Conservation (phyloP, 1,140 invertebrate species). For the Cotesia chilonis region DNA sequence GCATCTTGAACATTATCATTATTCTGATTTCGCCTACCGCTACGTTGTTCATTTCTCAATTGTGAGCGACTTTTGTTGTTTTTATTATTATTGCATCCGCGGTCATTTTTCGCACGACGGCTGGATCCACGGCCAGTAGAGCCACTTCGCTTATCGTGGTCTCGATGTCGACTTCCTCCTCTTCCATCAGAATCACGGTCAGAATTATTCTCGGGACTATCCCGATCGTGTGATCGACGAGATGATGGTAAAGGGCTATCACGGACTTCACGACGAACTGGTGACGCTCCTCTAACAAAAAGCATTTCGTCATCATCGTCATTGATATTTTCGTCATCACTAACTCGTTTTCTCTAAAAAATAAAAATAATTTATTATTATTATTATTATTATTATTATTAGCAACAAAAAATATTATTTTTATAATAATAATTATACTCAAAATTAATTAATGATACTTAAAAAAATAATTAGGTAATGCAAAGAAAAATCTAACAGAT, state of each 20-base stretch:
- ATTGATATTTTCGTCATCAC: conserved; percentile 67
- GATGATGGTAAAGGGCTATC: conserved; percentile 36
- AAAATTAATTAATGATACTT: conserved; percentile 11
- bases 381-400: conserved; percentile 34
- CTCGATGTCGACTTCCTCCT: conserved; percentile 53
- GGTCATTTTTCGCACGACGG: conserved; percentile 45
- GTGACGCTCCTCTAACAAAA: conserved; percentile 77
- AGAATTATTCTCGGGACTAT: conserved; percentile 57
- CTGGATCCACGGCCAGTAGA: conserved; percentile 51
- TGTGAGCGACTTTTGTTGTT: conserved; percentile 41
- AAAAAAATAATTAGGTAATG: conserved; percentile 2
- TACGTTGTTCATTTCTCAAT: conserved; percentile 56
- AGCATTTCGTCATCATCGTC: conserved; percentile 82
- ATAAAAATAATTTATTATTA: conserved; percentile 35
- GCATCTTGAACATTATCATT: conserved; percentile 70
- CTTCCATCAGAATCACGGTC: conserved; percentile 55
- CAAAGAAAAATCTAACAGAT: background rate
- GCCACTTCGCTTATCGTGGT: conserved; percentile 53
- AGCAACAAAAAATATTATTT: conserved; percentile 26
- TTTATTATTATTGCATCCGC: conserved; percentile 59
- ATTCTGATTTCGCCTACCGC: conserved; percentile 53
- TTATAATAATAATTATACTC: background rate
- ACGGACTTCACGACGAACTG: conserved; percentile 56
- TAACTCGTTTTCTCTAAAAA: conserved; percentile 56
- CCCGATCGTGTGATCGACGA: conserved; percentile 48